A percentile compares a stretch with the other conserved stretches of the same genome.
phyloP scores from a whole-genome alignment of 2,888 invertebrate genomes.

The Cacoxenus indagator region DNA sequence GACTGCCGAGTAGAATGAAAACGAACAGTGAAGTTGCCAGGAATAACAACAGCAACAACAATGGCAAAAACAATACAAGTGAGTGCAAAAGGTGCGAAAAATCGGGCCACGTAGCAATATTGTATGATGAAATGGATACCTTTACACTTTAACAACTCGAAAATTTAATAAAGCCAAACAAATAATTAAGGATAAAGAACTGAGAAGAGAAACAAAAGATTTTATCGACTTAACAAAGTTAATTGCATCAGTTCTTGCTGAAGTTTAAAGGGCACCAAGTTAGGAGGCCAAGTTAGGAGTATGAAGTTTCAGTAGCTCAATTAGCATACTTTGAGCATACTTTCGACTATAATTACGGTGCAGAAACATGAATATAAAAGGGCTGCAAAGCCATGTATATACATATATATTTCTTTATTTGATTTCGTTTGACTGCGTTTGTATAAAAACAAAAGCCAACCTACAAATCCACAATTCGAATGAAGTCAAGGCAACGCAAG shows the following conservation, averaged over 20 bases:
- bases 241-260: background rate
- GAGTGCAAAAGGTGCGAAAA: background rate
- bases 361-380: background rate
- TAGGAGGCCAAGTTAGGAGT: background rate
- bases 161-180: constrained; percentile 20
- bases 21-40: background rate
- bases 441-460: no score
- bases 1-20: background rate
- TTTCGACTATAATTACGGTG: background rate
- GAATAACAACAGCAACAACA: background rate
- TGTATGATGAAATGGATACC: background rate
- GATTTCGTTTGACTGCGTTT: no score
- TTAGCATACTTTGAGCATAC: background rate
- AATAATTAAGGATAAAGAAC: background rate
- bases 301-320: background rate
- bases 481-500: background rate
- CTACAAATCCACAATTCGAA: background rate
- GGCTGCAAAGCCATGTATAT: background rate
- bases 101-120: no score
- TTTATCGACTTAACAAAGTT: constrained; percentile 10
- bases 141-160: background rate
- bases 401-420: no score
- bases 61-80: background rate
- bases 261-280: background rate
- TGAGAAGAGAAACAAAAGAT: background rate